Evolutionary conservation across 2,113 vertebrate genomes (phyloP), one percentile per base, ranked within the genome.

Genomic region (Dascyllus trimaculatus): DNA sequence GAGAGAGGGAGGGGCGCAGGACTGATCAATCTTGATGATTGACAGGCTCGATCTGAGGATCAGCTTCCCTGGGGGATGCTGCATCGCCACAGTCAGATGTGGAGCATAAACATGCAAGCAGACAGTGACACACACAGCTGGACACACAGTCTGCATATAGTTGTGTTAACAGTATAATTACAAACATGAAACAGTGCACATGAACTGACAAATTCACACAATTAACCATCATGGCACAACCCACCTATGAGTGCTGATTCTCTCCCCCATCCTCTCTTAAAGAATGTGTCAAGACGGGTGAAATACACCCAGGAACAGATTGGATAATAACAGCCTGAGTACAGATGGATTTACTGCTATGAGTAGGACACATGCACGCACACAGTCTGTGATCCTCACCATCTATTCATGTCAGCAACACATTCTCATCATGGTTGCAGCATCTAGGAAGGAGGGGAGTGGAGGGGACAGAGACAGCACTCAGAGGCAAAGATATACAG

Each of bases 21-120:
- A 40, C 74, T 65, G 80, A 94, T 95, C 93, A 92, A 92, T 94
- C 93, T 92, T 52, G 1, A 1, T 82, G 85, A 92, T 82, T 89
- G 91, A 88, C 91, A 89, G 80, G 17, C 64, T 38, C 8, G 52
- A 71, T 79, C 58, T 67, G 66, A 82, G 68, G 79, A 75, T 75
- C 75, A 84, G 64, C 58, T 73, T 86, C 91, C 88, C 78, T 25
- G 22, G 89, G 81, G 82, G 84, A 80, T 43, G 40, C 67, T 71
- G 43, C 84, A 84, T 78, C 65, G 72, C 58, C 67, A 38, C 56
- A 46, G 60, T 11, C 70, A 49, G 70, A 68, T 59, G 32, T 56
- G 14, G 24, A 22, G 11, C 52, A 54, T 32, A 46, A 45, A 18
- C 24, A 59, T 45, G 53, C 49, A 65, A 17, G 21, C 19, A 48